phyloP scores from a whole-genome alignment of 2,888 invertebrate genomes.

The Phyto melanocephala region DNA sequence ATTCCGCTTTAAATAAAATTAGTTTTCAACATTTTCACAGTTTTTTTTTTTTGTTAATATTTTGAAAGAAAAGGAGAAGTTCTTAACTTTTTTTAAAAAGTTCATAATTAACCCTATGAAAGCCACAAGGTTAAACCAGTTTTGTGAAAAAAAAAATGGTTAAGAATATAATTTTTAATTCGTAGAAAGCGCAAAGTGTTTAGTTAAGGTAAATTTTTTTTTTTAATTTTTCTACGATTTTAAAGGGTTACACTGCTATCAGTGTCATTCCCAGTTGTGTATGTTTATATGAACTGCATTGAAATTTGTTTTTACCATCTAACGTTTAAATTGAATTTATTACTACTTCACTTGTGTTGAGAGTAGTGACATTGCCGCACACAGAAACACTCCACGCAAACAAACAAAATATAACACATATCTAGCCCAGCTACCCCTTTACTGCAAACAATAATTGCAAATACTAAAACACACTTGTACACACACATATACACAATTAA shows the following conservation, averaged over 20 bases:
- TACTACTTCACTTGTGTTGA: neutral
- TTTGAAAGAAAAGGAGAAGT: too few relatives aligned
- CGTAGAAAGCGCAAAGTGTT: too few relatives aligned
- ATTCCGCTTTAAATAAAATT: too few relatives aligned
- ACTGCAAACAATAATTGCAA: neutral
- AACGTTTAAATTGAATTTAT: conserved; percentile 44
- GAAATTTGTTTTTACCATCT: neutral
- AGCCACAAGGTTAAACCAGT: too few relatives aligned
- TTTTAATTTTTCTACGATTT: too few relatives aligned
- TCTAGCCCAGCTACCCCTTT: neutral
- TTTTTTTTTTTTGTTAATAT: too few relatives aligned
- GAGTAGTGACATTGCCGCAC: neutral
- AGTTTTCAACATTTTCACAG: too few relatives aligned
- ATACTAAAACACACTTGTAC: neutral
- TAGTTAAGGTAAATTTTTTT: too few relatives aligned
- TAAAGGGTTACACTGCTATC: neutral
- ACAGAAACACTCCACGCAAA: neutral
- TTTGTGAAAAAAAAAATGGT: too few relatives aligned
- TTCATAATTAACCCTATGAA: too few relatives aligned
- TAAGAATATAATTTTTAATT: too few relatives aligned
- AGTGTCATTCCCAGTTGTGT: neutral
- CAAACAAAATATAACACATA: neutral
- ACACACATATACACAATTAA: neutral
- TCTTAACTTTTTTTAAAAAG: too few relatives aligned
- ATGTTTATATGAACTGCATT: neutral